Evolutionary conservation across 2,797 vertebrate genomes (phyloP), one percentile per base, ranked within the genome.

Genomic region (Manis pentadactyla): DNA sequence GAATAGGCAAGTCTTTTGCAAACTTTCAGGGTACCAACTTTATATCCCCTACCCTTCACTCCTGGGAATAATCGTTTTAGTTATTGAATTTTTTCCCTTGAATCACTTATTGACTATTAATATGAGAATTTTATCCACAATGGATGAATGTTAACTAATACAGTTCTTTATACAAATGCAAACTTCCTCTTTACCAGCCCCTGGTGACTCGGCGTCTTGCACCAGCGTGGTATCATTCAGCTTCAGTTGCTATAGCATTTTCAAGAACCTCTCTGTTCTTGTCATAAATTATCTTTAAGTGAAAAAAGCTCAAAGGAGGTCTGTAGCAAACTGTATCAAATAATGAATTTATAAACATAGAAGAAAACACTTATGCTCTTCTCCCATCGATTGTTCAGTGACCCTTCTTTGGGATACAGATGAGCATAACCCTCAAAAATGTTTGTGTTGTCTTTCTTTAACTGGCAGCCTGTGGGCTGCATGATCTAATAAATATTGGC

Each of bases 251-350:
- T 99, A 99, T 99, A 99, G 99, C 99, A 99, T 99, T 99, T 99
- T 99, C 99, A 99, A 99, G 99, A 99, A 99, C 99, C 99, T 99
- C 99, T 99, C 99, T 99, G 99, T 99, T 99, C 99, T 99, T 99
- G 99, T 99, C 99, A 99, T 99, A 99, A 99, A 99, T 99, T 99
- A 99, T 99, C 99, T 99, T 99, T 99, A 99, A 99, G 99, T 99
- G 99, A 99, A 99, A 99, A 99, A 99, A 98, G 99, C 99, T 99
- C 99, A 99, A 99, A 99, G 98, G 99, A 99, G 98, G 99, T 99
- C 98, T 98, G 98, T 96, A 96, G 98, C 98, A 98, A 99, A 99
- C 99, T 98, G 98, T 99, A 99, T 99, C 98, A 98, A 99, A 98
- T 98, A 99, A 99, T 99, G 98, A 99, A 99, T 99, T 98, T 99